Percentiles rank a stretch among this genome's conserved stretches.
phyloP scores from a whole-genome alignment of 2,888 invertebrate genomes.

The Coremacera marginata region DNA sequence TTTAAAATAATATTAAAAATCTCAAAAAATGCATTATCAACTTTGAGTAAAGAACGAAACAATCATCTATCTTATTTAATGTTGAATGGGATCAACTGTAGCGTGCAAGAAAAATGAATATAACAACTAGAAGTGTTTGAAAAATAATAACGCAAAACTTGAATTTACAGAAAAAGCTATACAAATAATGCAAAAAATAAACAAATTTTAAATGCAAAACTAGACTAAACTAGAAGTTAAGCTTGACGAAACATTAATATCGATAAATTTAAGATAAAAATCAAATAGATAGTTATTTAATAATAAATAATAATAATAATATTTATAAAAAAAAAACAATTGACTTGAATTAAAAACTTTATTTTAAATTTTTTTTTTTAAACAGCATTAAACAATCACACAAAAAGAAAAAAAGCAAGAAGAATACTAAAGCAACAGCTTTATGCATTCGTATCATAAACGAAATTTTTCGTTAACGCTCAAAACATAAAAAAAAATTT shows the following conservation, averaged over 20 bases:
- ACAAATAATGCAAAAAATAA: background rate
- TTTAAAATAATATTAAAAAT: background rate
- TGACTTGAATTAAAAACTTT: background rate
- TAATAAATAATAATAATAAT: background rate
- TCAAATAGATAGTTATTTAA: background rate
- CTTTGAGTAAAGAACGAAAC: slow-evolving; percentile 45
- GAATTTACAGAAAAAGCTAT: background rate
- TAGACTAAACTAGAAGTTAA: background rate
- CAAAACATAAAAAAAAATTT: too few species aligned
- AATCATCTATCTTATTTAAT: slow-evolving; percentile 49
- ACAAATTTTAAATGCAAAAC: background rate
- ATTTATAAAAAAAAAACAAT: background rate
- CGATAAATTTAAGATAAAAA: too few species aligned
- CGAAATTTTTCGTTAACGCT: too few species aligned
- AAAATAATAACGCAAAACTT: background rate
- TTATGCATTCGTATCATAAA: too few species aligned
- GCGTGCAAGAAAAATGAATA: slow-evolving; percentile 12
- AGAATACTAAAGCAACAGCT: background rate
- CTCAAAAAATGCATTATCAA: background rate
- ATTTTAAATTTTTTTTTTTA: too few species aligned
- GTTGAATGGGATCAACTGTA: slow-evolving; percentile 60
- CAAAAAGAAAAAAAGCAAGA: background rate
- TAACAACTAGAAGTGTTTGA: background rate
- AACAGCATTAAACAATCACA: background rate
- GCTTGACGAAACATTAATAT: background rate